Conservation (phyloP, 2,888 invertebrate genomes). For the Stenoptilia bipunctidactyla region DNA sequence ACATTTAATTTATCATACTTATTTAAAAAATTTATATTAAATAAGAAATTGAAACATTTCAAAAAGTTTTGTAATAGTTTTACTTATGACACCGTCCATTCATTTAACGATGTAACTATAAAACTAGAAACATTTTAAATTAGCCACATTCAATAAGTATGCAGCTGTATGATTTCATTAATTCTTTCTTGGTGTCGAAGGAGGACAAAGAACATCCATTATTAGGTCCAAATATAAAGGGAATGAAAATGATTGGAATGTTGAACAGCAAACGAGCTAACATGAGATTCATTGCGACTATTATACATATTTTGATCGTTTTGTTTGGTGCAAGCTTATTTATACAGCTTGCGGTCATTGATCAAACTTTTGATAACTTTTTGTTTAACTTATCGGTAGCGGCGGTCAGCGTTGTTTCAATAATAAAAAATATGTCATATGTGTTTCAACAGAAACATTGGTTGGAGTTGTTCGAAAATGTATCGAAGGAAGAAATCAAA, state of each 20-base stretch:
- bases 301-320: neutral
- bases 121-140: conserved; percentile 16
- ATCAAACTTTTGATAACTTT: neutral
- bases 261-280: conserved; percentile 12
- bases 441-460: neutral
- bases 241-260: conserved; percentile 34
- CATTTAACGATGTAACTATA: too few relatives aligned
- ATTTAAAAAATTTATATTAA: too few relatives aligned
- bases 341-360: neutral
- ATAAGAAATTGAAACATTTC: too few relatives aligned
- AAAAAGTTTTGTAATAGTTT: too few relatives aligned
- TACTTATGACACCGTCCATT: too few relatives aligned
- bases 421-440: neutral
- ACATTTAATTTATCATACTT: too few relatives aligned
- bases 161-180: too few relatives aligned
- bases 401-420: neutral
- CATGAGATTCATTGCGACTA: neutral
- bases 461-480: neutral
- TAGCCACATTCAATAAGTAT: conserved; percentile 3
- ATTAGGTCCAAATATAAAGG: conserved; percentile 39
- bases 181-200: conserved; percentile 16
- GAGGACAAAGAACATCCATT: conserved; percentile 38
- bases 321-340: neutral
- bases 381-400: neutral
- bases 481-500: neutral